A percentile compares a stretch with the other conserved stretches of the same genome.
These are phyloP conservation scores for Embiotoca jacksoni DNA, from an alignment of 2,113 vertebrate species.

Conservation along the genomic window DNA sequence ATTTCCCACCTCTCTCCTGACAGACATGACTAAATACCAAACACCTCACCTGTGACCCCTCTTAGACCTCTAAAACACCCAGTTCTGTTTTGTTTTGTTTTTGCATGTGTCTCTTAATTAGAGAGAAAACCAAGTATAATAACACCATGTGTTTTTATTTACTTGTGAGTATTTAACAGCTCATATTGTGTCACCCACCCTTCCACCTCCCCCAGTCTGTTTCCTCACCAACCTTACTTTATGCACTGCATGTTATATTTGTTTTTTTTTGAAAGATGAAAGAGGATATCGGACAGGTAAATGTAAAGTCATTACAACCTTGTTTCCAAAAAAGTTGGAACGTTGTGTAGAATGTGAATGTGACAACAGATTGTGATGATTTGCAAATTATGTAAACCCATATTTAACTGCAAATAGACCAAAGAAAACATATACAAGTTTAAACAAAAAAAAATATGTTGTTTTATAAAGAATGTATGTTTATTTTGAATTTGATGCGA, in stretches of 20 bases:
- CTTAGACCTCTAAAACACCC: slow-evolving; percentile 37
- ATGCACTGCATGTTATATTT: slow-evolving; percentile 48
- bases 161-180: slow-evolving; percentile 36
- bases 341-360: too few species aligned
- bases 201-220: slow-evolving; percentile 32
- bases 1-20: slow-evolving; percentile 38
- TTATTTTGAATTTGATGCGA: too few species aligned
- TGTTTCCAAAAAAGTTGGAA: too few species aligned
- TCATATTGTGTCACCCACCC: slow-evolving; percentile 24
- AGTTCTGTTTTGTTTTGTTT: slow-evolving; percentile 54
- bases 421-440: too few species aligned
- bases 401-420: too few species aligned
- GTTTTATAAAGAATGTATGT: too few species aligned
- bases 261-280: slow-evolving; percentile 12
- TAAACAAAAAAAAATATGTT: too few species aligned
- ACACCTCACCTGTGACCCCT: slow-evolving; percentile 41
- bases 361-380: too few species aligned
- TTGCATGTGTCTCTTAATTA: slow-evolving; percentile 65
- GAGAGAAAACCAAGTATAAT: slow-evolving; percentile 27
- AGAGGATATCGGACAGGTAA: neutral
- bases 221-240: slow-evolving; percentile 30
- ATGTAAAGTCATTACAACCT: too few species aligned
- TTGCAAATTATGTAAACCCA: too few species aligned
- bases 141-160: slow-evolving; percentile 35
- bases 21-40: slow-evolving; percentile 41